Evolutionary conservation across 35 echinoderm and acorn worm species (phyloP).

Genomic region (Ophioderma brevispina): DNA sequence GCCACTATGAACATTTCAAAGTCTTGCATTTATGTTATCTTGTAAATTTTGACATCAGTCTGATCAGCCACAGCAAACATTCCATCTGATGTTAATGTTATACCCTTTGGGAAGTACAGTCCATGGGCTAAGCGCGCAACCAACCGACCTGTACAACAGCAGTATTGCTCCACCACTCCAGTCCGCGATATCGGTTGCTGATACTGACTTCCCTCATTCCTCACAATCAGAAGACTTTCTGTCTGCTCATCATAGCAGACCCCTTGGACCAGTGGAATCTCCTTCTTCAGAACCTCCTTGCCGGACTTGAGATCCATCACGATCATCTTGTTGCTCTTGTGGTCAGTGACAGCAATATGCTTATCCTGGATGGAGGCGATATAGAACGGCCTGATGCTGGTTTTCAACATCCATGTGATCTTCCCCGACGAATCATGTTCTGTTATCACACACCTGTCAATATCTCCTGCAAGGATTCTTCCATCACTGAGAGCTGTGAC

Average conservation of each 20-base stretch:
- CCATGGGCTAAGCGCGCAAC: neutral
- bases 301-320: neutral
- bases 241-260: neutral
- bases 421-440: neutral
- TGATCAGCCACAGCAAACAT: neutral
- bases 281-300: neutral
- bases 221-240: neutral
- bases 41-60: neutral
- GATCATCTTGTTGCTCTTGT: neutral
- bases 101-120: neutral
- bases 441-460: neutral
- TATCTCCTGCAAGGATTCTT: neutral
- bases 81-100: neutral
- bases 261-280: neutral
- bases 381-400: neutral
- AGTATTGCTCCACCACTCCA: neutral
- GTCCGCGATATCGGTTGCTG: neutral
- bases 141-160: neutral
- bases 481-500: neutral
- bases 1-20: too few species aligned
- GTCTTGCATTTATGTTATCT: neutral
- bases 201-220: neutral
- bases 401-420: neutral
- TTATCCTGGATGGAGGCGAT: neutral
- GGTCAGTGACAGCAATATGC: neutral